Conservation (phyloP, 2,797 vertebrate genomes). For the Agapornis canus region DNA sequence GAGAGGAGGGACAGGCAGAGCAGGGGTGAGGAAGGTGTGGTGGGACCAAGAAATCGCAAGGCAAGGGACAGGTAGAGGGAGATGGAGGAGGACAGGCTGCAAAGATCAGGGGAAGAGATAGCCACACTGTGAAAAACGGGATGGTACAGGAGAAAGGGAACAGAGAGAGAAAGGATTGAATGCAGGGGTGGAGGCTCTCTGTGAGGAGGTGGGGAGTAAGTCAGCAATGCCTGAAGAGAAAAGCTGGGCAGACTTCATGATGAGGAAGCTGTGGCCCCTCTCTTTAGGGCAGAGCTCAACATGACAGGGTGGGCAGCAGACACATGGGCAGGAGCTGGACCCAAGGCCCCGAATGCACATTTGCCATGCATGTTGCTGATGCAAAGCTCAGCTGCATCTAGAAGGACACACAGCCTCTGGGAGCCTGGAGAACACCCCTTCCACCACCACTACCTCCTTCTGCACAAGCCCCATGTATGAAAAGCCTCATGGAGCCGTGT, state of each 20-base stretch:
- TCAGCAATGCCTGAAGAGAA: neutral
- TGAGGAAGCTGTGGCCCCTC: neutral
- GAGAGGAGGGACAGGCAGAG: neutral
- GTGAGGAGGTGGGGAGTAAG: neutral
- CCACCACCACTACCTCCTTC: neutral
- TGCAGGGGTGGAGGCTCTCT: neutral
- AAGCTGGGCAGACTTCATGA: neutral
- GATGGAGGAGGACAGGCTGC: neutral
- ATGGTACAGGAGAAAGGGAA: neutral
- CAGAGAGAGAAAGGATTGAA: neutral
- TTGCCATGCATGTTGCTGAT: neutral
- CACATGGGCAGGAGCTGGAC: neutral
- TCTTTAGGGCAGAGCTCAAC: neutral
- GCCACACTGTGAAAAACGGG: neutral
- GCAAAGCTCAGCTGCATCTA: neutral
- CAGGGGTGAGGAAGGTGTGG: neutral
- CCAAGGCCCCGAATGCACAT: neutral
- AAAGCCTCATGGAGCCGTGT: neutral
- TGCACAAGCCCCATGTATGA: neutral
- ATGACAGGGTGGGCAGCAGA: neutral
- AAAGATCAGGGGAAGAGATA: neutral
- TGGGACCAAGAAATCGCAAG: neutral
- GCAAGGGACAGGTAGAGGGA: neutral
- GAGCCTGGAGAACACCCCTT: neutral
- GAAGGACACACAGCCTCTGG: slow-evolving; percentile 7